Evolutionary conservation across 2,113 vertebrate species (phyloP).

Genomic region (Grus americana): DNA sequence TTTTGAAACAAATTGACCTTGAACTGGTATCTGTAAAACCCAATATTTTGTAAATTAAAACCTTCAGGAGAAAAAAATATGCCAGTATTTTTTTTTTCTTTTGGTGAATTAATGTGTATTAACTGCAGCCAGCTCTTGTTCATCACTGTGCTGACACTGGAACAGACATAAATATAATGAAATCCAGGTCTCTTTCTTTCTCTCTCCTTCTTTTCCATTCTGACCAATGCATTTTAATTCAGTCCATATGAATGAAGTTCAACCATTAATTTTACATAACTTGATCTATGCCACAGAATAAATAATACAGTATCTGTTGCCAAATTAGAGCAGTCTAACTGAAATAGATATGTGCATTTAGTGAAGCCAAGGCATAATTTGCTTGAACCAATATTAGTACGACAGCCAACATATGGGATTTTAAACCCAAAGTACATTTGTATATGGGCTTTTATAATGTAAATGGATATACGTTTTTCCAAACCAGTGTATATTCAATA

Average conservation of each 20-base stretch:
- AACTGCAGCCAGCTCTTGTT: constrained; percentile 61
- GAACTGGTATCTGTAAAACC: constrained; percentile 34
- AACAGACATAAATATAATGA: constrained; percentile 70
- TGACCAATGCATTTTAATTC: constrained; percentile 67
- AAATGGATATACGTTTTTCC: constrained; percentile 62
- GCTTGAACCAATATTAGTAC: constrained; percentile 67
- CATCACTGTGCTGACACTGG: constrained; percentile 59
- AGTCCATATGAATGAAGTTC: constrained; percentile 72
- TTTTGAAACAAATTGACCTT: constrained; percentile 47
- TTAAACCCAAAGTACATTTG: constrained; percentile 70
- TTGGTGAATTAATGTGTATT: constrained; percentile 36
- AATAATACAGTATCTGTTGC: constrained; percentile 61
- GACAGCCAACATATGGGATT: constrained; percentile 64
- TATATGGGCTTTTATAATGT: constrained; percentile 60
- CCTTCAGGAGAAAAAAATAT: constrained; percentile 1
- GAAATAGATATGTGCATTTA: constrained; percentile 74
- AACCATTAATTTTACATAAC: constrained; percentile 78
- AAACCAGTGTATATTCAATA: constrained; percentile 47
- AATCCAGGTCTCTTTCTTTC: constrained; percentile 55
- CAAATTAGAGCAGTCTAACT: constrained; percentile 72
- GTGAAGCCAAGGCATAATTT: constrained; percentile 71
- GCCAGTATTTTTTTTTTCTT: neutral
- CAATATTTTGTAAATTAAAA: constrained; percentile 58
- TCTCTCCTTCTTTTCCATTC: constrained; percentile 24
- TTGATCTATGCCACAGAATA: constrained; percentile 68